A percentile compares a stretch with the other conserved stretches of the same genome.
Conservation (phyloP, 1,140 invertebrate species). For the Polypedilum pembai region DNA sequence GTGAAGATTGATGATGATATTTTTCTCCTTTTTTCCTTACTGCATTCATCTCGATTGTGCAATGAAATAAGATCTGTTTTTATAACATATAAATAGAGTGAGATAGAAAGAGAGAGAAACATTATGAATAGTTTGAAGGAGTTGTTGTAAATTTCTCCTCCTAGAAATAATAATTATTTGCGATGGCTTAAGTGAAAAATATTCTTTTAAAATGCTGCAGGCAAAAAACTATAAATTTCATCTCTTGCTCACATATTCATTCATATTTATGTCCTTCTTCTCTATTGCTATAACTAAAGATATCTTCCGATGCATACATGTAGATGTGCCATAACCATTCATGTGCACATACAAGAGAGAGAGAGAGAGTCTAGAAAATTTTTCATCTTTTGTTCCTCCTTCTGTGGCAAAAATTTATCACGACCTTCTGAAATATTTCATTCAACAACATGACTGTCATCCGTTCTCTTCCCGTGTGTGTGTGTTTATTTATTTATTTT, state of each 20-base stretch:
- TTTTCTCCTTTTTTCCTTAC: not conserved
- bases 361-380: no score
- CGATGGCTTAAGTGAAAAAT: not conserved
- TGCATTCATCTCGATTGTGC: not conserved
- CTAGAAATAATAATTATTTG: slow-evolving; percentile 1
- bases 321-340: no score
- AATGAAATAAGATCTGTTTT: not conserved
- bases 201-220: not conserved
- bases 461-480: not conserved
- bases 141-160: not conserved
- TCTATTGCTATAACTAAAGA: not conserved
- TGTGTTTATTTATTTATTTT: not conserved
- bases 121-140: no score
- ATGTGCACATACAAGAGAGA: no score
- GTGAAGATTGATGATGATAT: slow-evolving; percentile 4
- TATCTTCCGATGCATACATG: no score
- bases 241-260: not conserved
- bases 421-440: slow-evolving; percentile 18
- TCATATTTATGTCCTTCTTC: slow-evolving; percentile 11
- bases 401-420: not conserved
- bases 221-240: not conserved
- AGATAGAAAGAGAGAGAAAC: not conserved
- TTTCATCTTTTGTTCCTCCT: not conserved
- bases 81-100: not conserved
- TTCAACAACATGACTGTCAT: not conserved